These are phyloP conservation scores for Ornithoptera alexandrae DNA, from an alignment of 2,888 invertebrate genomes.

Conservation along the genomic window DNA sequence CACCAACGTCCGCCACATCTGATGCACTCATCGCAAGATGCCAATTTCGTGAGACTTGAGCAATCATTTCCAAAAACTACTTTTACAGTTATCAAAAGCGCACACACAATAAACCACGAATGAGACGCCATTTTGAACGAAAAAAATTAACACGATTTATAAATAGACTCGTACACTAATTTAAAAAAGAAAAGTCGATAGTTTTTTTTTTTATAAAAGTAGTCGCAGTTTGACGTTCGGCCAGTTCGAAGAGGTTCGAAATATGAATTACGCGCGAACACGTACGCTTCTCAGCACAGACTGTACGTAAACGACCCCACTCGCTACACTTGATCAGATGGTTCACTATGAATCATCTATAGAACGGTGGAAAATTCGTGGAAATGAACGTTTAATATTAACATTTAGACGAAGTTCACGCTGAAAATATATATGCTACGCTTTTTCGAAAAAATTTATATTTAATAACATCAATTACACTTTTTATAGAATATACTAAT, in stretches of 20 bases:
- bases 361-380: constrained; percentile 55
- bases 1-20: constrained; percentile 64
- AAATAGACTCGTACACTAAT: not conserved
- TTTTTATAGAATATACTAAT: no score
- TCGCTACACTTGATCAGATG: constrained; percentile 44
- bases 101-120: constrained; percentile 53
- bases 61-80: constrained; percentile 53
- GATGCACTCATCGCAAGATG: constrained; percentile 63
- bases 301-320: constrained; percentile 41
- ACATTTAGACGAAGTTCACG: constrained; percentile 28
- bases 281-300: constrained; percentile 45
- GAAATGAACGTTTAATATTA: constrained; percentile 43
- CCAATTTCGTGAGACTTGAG: constrained; percentile 36
- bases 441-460: not conserved
- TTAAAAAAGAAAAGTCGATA: not conserved
- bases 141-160: not conserved
- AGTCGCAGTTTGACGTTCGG: constrained; percentile 24
- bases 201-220: constrained; percentile 1
- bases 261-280: constrained; percentile 50
- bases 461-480: no score
- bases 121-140: constrained; percentile 48
- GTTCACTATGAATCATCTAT: constrained; percentile 57
- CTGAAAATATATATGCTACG: not conserved
- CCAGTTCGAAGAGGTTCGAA: constrained; percentile 42
- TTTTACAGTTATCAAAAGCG: constrained; percentile 51